Percentiles rank a stretch among this genome's conserved stretches.
Conservation (phyloP, 2,797 vertebrate genomes). For the Triplophysa bombifrons region DNA sequence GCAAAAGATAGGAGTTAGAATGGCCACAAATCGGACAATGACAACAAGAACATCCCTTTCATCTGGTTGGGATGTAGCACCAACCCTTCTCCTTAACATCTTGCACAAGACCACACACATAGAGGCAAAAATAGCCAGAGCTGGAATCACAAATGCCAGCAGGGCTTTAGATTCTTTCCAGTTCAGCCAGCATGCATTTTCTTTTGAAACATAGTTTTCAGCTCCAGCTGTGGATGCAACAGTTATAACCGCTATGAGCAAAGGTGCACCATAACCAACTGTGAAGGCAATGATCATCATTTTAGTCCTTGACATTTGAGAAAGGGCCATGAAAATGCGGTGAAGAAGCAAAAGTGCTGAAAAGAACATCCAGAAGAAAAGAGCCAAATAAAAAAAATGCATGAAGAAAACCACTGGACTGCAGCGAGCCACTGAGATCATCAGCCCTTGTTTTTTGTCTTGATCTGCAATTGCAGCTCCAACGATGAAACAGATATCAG, state of each 20-base stretch:
- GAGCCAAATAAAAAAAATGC: conserved; percentile 89
- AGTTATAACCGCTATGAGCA: conserved; percentile 83
- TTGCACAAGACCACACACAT: conserved; percentile 82
- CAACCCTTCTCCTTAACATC: conserved; percentile 77
- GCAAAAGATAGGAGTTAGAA: conserved; percentile 88
- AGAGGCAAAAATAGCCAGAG: conserved; percentile 75
- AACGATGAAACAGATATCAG: conserved; percentile 87
- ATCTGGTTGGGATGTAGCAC: conserved; percentile 67
- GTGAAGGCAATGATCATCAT: conserved; percentile 83
- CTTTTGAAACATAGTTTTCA: conserved; percentile 68
- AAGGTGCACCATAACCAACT: conserved; percentile 85
- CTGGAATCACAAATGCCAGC: conserved; percentile 77
- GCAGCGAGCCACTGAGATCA: conserved; percentile 70
- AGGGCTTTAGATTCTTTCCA: conserved; percentile 76
- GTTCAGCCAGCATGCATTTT: conserved; percentile 84
- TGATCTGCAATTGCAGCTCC: conserved; percentile 66
- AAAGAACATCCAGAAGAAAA: conserved; percentile 94
- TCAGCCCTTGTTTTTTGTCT: neutral
- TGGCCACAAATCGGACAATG: conserved; percentile 80
- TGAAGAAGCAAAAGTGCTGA: conserved; percentile 88
- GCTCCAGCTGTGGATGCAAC: conserved; percentile 80
- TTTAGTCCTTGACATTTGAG: conserved; percentile 80
- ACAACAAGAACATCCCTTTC: conserved; percentile 78
- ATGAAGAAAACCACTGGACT: conserved; percentile 84
- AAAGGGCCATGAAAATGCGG: conserved; percentile 84